Percentiles rank a stretch among this genome's conserved stretches.
phyloP scores from a whole-genome alignment of 2,113 vertebrate species.

The Hydrochoerus hydrochaeris region DNA sequence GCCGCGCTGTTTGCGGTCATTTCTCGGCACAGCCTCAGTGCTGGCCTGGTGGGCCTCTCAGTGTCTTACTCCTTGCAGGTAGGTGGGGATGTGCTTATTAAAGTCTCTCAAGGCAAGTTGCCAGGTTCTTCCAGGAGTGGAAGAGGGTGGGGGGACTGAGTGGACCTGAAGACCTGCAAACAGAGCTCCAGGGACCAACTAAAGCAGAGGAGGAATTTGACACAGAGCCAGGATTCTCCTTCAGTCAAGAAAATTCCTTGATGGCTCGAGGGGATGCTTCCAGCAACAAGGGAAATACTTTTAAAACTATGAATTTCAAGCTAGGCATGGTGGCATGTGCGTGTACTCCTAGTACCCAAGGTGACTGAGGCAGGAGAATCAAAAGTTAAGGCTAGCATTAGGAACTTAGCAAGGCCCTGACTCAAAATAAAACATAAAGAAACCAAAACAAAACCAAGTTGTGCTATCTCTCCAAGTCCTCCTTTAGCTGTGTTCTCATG shows the following conservation, averaged over 20 bases:
- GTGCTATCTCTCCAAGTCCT: not conserved
- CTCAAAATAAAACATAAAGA: not conserved
- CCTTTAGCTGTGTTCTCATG: not conserved
- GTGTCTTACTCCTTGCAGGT: slow-evolving; percentile 98
- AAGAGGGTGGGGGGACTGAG: not conserved
- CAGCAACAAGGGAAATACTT: not conserved
- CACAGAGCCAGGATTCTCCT: accelerated
- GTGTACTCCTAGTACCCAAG: not conserved
- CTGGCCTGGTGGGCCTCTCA: slow-evolving; percentile 94
- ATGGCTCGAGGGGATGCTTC: not conserved
- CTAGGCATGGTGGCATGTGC: not conserved
- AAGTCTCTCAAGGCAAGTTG: not conserved
- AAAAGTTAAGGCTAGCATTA: not conserved
- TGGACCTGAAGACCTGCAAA: not conserved
- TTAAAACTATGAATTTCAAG: not conserved
- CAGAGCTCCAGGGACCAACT: not conserved
- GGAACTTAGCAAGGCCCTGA: not conserved
- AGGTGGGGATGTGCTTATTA: not conserved
- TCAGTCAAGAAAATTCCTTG: not conserved
- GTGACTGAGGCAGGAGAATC: not conserved
- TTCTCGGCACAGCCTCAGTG: slow-evolving; percentile 90
- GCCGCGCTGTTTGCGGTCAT: slow-evolving; percentile 94
- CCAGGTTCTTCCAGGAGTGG: not conserved
- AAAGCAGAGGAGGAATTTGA: not conserved
- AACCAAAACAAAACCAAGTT: not conserved